phyloP scores from a whole-genome alignment of 2,113 vertebrate genomes.

The Dryoscopus gambensis region DNA sequence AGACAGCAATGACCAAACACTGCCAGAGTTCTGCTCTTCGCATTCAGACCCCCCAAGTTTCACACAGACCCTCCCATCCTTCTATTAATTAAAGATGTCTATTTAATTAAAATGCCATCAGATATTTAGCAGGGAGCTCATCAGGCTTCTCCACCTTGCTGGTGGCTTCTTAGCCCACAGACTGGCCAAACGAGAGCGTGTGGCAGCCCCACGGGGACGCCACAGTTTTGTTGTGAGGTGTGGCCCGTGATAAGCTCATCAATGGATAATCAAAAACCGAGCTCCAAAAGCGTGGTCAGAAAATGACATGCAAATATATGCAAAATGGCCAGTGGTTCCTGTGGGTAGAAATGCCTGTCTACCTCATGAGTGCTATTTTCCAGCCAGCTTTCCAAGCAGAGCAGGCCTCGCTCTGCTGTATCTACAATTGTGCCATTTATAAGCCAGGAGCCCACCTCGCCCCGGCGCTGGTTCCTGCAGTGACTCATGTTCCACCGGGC shows the following conservation, averaged over 20 bases:
- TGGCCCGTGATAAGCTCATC: neutral
- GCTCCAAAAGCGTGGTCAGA: neutral
- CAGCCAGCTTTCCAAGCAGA: conserved; percentile 36
- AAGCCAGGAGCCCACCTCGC: conserved; percentile 45
- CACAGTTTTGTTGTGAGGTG: accelerated
- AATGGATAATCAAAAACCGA: neutral
- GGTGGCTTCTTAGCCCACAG: neutral
- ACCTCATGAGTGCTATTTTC: conserved; percentile 1
- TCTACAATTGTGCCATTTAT: conserved; percentile 56
- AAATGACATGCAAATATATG: conserved; percentile 41
- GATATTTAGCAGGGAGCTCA: neutral
- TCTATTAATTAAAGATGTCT: neutral
- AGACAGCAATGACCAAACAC: accelerated
- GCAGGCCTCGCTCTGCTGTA: neutral
- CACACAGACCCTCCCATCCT: neutral
- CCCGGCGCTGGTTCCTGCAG: neutral
- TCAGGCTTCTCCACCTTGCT: neutral
- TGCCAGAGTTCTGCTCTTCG: accelerated
- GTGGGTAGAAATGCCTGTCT: neutral
- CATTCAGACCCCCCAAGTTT: neutral
- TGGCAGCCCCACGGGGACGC: accelerated
- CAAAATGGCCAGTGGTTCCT: neutral
- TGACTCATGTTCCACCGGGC: conserved; percentile 7
- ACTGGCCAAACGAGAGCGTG: accelerated
- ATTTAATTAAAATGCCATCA: neutral